Base-by-base conservation (phyloP, 2,113 vertebrate species). In the Chloropsis hardwickii region DNA sequence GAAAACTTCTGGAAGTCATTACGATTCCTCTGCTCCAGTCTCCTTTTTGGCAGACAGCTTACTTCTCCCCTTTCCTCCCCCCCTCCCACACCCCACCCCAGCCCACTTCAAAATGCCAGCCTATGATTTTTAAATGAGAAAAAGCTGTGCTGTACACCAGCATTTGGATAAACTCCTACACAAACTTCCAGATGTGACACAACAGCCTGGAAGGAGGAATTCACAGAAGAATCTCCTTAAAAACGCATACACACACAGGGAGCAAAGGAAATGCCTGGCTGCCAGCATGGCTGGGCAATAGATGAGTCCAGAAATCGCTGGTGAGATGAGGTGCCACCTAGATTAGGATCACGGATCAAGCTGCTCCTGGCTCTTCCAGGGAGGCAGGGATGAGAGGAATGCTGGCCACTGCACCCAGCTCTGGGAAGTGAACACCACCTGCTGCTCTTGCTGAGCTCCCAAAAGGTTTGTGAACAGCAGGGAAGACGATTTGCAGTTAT, bases 141-240 rank as follows among this genome's bases (percentile, higher is more conserved):
- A 98, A 99, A 98, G 98, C 98, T 99, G 98, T 91, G 88, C 98
- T 98, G 97, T 96, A 94, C 97, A 98, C 96, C 97, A 97, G 98
- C 97, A 83, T 98, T 98, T 98, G 98, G 98, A 98, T 97, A 95
- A 96, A 98, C 97, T 98, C 98, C 98, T 98, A 98, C 98, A 98
- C 98, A 99, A 98, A 99, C 98, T 98, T 98, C 98, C 98, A 98
- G 98, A 98, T 98, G 98, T 99, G 98, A 98, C 98, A 98, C 98
- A 98, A 98, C 97, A 97, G 97, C 98, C 97, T 97, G 86, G 97
- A 97, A 97, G 96, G 97, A 97, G 97, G 97, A 97, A 97, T 84
- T 98, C 90, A 20, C 94, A 97, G 56, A 95, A 96, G 96, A 96
- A 96, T 95, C 97, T 97, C 97, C 97, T 97, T 96, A 50, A 39